Conservation (phyloP, 1,140 invertebrate species). For the Littorina saxatilis region DNA sequence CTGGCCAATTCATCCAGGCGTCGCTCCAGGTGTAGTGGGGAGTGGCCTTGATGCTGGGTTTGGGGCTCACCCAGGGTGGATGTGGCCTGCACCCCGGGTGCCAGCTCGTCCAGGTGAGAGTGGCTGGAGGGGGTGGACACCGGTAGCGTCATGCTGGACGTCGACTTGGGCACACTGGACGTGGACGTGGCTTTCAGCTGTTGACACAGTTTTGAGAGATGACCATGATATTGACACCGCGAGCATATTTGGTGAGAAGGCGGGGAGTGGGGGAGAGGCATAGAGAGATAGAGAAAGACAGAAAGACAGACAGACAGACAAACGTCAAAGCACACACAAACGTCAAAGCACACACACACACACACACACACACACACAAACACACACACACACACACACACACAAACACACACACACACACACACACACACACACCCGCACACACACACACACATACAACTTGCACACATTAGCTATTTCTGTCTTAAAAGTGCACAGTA, state of each 20-base stretch:
- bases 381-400: too few relatives aligned
- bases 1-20: conserved; percentile 68
- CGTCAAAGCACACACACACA: too few relatives aligned
- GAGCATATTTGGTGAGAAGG: neutral
- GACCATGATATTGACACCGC: neutral
- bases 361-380: too few relatives aligned
- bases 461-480: too few relatives aligned
- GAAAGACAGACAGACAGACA: neutral
- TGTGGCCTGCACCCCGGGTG: conserved; percentile 7
- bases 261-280: neutral
- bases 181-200: conserved; percentile 73
- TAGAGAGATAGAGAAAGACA: neutral
- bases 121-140: conserved; percentile 73
- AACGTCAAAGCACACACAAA: too few relatives aligned
- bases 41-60: conserved; percentile 28
- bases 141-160: conserved; percentile 75
- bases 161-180: conserved; percentile 73
- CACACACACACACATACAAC: too few relatives aligned
- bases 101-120: conserved; percentile 68
- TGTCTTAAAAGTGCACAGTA: too few relatives aligned
- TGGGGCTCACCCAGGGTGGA: conserved; percentile 6
- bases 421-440: too few relatives aligned
- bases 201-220: neutral
- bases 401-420: too few relatives aligned
- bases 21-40: conserved; percentile 63